Percentiles rank a stretch among this genome's conserved stretches.
phyloP scores from a whole-genome alignment of 2,797 vertebrate genomes.

The Poeciliopsis paucimaculata region DNA sequence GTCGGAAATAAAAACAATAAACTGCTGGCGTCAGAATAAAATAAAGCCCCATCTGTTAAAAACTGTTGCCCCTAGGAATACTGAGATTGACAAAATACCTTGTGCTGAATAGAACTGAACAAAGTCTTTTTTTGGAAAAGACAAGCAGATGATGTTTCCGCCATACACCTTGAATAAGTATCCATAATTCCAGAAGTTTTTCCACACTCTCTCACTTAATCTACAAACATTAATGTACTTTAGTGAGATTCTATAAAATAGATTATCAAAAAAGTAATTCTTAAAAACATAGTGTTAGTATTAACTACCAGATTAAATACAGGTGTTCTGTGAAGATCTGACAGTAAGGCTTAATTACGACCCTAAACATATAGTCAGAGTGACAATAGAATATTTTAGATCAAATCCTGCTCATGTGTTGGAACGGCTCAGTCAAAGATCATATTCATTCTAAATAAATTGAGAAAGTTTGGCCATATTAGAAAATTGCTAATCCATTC shows the following conservation, averaged over 20 bases:
- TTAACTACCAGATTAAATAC: not conserved
- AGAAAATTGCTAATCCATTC: not conserved
- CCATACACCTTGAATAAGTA: not conserved
- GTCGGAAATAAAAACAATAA: not conserved
- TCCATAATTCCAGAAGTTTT: not conserved
- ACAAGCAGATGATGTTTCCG: not conserved
- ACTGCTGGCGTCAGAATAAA: not conserved
- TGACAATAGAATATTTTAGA: not conserved
- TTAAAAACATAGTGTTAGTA: not conserved
- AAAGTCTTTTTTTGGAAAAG: not conserved
- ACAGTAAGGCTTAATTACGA: not conserved
- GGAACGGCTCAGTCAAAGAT: not conserved
- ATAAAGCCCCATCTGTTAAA: not conserved
- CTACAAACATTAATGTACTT: not conserved
- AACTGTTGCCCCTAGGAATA: not conserved
- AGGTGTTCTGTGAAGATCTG: not conserved
- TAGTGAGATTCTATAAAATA: not conserved
- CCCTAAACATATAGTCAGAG: not conserved
- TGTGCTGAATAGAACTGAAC: not conserved
- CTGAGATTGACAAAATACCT: not conserved
- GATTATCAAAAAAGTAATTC: not conserved
- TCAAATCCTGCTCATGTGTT: not conserved
- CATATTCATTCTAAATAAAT: not conserved
- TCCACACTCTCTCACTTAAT: not conserved
- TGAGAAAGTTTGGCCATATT: not conserved